Evolutionary conservation across 2,888 invertebrate genomes (phyloP), one percentile per base, ranked within the genome.

Genomic region (Eretmocerus hayati): DNA sequence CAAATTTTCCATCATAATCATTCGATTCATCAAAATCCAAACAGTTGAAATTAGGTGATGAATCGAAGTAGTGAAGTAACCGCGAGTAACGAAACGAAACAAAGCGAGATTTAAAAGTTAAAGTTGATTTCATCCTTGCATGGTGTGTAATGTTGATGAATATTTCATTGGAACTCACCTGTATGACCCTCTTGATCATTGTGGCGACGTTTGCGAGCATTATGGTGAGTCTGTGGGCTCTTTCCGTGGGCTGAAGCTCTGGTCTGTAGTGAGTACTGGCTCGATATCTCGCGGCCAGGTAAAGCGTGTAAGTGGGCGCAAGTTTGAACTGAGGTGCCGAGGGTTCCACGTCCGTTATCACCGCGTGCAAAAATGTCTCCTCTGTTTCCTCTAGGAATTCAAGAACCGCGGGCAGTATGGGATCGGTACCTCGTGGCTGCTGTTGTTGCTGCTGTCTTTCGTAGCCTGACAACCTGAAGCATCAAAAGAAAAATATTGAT

Each of bases 321-420:
- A 99, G 79, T 68, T 94, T 93, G 76, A 97, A 97, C 59, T 90
- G 89, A 11, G 88, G 88, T 50, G 85, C 83, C 66, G 86, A 86
- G 13, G 91, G 90, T 71, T 92, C 93, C 57, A 93, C 80, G 58
- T 93, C 85, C 30, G 87, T 82, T 65, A 95, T 85, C 56, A 94
- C 87, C 35, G 90, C 85, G 52, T 87, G 85, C 42, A 97, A 77
- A 73, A 96, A 92, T 59, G 87, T 84, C 67, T 93, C 91, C 74
- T 96, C 96, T 19, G 89, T 90, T 58, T 91, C 91, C 74, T 96
- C 94, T 20, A 91, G 86, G 72, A 95, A 92, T 75, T 95, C 95
- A 58, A 96, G 75, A 19, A 93, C 90, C 1, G 95, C 95, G 5
- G 96, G 96, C 57, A 96, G 77, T 61, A 93, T 92, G 19, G 90